Evolutionary conservation across 1,140 invertebrate genomes (phyloP).

Genomic region (Acromyrmex charruanus): DNA sequence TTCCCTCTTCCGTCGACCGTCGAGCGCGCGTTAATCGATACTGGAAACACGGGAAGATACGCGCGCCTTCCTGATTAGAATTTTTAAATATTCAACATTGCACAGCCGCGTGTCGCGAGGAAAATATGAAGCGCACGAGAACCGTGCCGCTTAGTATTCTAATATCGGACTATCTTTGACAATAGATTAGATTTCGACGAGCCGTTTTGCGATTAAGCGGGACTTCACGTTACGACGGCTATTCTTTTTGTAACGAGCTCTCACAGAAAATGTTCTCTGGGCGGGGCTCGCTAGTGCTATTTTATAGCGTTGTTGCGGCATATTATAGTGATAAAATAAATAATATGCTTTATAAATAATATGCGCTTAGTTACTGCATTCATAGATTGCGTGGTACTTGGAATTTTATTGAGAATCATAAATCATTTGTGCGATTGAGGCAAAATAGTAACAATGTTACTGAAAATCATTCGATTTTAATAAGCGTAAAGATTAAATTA

Average conservation of each 20-base stretch:
- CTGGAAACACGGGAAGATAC: slow-evolving; percentile 59
- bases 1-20: slow-evolving; percentile 2
- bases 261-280: slow-evolving; percentile 41
- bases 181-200: slow-evolving; percentile 68
- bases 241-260: slow-evolving; percentile 50
- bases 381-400: slow-evolving; percentile 1
- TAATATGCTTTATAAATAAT: slow-evolving; percentile 49
- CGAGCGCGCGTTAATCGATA: slow-evolving; percentile 64
- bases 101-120: slow-evolving; percentile 32
- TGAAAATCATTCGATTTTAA: background rate
- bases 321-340: slow-evolving; percentile 18
- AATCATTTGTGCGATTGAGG: slow-evolving; percentile 40
- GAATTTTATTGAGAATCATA: slow-evolving; percentile 27
- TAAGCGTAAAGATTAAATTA: background rate
- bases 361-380: slow-evolving; percentile 15
- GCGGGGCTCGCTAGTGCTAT: slow-evolving; percentile 6
- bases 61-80: slow-evolving; percentile 61
- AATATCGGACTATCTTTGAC: slow-evolving; percentile 68
- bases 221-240: slow-evolving; percentile 8
- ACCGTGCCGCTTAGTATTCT: slow-evolving; percentile 33
- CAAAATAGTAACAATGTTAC: slow-evolving; percentile 1
- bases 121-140: slow-evolving; percentile 42
- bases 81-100: slow-evolving; percentile 75
- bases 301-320: slow-evolving; percentile 59
- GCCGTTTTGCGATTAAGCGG: slow-evolving; percentile 57